These are phyloP conservation scores for Elysia chlorotica DNA, from an alignment of 1,140 invertebrate genomes.

Conservation along the genomic window DNA sequence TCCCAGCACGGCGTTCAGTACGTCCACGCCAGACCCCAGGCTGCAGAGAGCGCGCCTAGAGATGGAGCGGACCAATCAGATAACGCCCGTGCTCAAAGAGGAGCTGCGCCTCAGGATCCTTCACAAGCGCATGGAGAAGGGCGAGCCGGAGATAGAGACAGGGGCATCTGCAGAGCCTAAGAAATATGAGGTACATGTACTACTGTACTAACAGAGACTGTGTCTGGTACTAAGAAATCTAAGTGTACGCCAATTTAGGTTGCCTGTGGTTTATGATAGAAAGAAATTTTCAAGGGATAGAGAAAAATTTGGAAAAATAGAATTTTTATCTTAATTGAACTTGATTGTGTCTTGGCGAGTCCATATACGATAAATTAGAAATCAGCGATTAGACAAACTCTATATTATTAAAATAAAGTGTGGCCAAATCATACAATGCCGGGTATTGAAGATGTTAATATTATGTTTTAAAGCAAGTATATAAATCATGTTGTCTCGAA, in stretches of 20 bases:
- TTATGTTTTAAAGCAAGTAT: too few relatives aligned
- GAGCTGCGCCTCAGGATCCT: conserved; percentile 10
- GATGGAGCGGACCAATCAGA: conserved; percentile 10
- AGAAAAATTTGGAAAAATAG: not conserved
- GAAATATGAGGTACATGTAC: conserved; percentile 8
- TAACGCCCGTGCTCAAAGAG: conserved; percentile 14
- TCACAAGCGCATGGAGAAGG: conserved; percentile 11
- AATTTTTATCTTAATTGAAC: not conserved
- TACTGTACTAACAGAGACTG: not conserved
- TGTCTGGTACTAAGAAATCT: too few relatives aligned
- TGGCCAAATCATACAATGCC: too few relatives aligned
- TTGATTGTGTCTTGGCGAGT: not conserved
- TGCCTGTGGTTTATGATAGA: too few relatives aligned
- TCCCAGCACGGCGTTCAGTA: conserved; percentile 4
- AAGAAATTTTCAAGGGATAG: too few relatives aligned
- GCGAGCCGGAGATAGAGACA: conserved; percentile 18
- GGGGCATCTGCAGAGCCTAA: not conserved
- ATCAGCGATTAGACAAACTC: too few relatives aligned
- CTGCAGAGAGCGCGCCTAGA: conserved; percentile 9
- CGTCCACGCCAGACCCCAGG: conserved; percentile 10
- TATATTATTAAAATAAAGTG: too few relatives aligned
- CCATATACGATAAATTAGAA: too few relatives aligned
- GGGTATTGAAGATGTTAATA: too few relatives aligned
- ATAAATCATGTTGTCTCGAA: too few relatives aligned
- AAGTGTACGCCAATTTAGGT: too few relatives aligned